Percentiles rank a stretch among this genome's conserved stretches.
Conservation (phyloP, 2,888 invertebrate genomes). For the Ophion ventricosus region DNA sequence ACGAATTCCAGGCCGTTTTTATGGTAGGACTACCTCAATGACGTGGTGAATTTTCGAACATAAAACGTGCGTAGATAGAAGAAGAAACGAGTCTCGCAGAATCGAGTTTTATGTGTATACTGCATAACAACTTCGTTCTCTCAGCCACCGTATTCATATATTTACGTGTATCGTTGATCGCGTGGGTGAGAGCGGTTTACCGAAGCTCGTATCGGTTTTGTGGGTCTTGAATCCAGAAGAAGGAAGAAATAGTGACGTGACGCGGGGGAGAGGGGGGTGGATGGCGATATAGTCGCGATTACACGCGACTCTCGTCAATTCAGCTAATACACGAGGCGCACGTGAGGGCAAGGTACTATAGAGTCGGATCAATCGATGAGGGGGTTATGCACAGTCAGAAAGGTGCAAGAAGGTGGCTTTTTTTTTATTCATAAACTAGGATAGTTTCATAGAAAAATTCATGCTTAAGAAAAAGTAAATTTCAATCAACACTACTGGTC, state of each 20-base stretch:
- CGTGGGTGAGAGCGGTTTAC: slow-evolving; percentile 50
- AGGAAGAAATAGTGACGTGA: not conserved
- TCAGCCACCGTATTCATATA: not conserved
- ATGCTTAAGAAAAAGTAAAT: not conserved
- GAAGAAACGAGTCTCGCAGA: slow-evolving; percentile 11
- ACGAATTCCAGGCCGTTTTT: slow-evolving; percentile 1
- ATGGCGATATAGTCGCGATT: slow-evolving; percentile 25
- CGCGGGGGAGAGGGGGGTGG: not conserved
- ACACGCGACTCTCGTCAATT: slow-evolving; percentile 54
- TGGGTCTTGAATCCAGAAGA: slow-evolving; percentile 7
- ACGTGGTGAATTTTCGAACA: not conserved
- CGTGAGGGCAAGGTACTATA: slow-evolving; percentile 36
- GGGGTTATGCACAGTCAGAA: not conserved
- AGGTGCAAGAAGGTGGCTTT: not conserved
- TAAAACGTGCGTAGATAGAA: not conserved
- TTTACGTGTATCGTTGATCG: slow-evolving; percentile 21
- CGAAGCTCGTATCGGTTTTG: slow-evolving; percentile 17
- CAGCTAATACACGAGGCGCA: slow-evolving; percentile 50
- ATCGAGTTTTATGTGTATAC: slow-evolving; percentile 36
- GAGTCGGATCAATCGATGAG: slow-evolving; percentile 17
- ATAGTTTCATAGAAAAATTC: not conserved
- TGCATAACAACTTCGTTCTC: not conserved
- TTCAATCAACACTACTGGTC: not conserved
- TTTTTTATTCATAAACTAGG: not conserved
- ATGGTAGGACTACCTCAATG: not conserved